A percentile compares a stretch with the other conserved stretches of the same genome.
Evolutionary conservation across 2,888 invertebrate species (phyloP).

Genomic region (Lasioglossum morio): DNA sequence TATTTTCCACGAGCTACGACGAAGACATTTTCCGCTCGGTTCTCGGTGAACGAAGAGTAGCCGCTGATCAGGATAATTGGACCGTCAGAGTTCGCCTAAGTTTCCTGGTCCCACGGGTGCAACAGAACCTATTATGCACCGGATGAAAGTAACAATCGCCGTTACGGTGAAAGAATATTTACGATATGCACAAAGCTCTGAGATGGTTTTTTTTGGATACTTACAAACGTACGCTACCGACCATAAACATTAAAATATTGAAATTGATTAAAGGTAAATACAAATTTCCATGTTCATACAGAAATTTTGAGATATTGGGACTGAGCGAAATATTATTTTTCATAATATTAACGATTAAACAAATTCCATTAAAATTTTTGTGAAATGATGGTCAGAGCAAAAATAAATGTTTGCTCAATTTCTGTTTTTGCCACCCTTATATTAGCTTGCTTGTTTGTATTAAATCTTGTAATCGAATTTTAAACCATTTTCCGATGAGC

Average conservation of each 20-base stretch:
- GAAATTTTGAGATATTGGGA: too few species aligned
- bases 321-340: too few species aligned
- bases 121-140: conserved; percentile 29
- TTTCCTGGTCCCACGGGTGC: conserved; percentile 55
- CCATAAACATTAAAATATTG: neutral
- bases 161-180: neutral
- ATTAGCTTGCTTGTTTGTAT: too few species aligned
- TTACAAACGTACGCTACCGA: neutral
- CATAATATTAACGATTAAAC: too few species aligned
- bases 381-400: neutral
- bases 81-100: conserved; percentile 39
- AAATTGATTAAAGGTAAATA: neutral
- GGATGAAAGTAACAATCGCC: neutral
- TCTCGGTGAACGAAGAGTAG: neutral
- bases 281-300: too few species aligned
- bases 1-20: neutral
- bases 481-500: too few species aligned
- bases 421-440: too few species aligned
- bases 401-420: neutral
- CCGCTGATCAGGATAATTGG: conserved; percentile 39
- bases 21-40: neutral
- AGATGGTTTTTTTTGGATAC: neutral
- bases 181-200: neutral
- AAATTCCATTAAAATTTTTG: neutral
- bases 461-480: too few species aligned